A percentile compares a stretch with the other conserved stretches of the same genome.
Evolutionary conservation across 2,113 vertebrate species (phyloP).

Genomic region (Gulo gulo): DNA sequence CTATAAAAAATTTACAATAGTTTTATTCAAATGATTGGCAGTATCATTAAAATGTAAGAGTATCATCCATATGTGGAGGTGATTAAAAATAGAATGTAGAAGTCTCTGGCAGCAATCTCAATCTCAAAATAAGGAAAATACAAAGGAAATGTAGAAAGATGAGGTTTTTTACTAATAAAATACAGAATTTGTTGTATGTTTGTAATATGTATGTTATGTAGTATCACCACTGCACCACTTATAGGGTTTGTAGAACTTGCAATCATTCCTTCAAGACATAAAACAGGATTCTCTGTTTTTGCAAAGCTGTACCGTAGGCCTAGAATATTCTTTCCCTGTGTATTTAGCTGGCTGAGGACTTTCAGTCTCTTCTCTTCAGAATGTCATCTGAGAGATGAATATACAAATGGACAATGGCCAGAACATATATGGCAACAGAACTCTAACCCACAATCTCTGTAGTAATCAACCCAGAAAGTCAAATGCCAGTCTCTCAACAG

Average conservation of each 20-base stretch:
- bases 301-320: background rate
- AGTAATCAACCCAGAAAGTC: background rate
- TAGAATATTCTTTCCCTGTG: background rate
- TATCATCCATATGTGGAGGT: background rate
- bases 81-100: background rate
- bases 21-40: slow-evolving; percentile 28
- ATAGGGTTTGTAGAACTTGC: background rate
- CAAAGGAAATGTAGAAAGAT: background rate
- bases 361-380: background rate
- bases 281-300: background rate
- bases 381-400: background rate
- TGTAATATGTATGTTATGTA: background rate
- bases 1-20: background rate
- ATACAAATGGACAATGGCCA: background rate
- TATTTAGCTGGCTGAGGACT: background rate
- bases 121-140: background rate
- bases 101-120: background rate
- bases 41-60: background rate
- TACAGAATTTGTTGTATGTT: background rate
- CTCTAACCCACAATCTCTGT: background rate
- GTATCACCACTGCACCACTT: background rate
- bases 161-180: background rate
- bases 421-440: background rate
- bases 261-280: background rate
- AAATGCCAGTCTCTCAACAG: background rate